Evolutionary conservation across 2,888 invertebrate species (phyloP).

Genomic region (Andrena marginata): DNA sequence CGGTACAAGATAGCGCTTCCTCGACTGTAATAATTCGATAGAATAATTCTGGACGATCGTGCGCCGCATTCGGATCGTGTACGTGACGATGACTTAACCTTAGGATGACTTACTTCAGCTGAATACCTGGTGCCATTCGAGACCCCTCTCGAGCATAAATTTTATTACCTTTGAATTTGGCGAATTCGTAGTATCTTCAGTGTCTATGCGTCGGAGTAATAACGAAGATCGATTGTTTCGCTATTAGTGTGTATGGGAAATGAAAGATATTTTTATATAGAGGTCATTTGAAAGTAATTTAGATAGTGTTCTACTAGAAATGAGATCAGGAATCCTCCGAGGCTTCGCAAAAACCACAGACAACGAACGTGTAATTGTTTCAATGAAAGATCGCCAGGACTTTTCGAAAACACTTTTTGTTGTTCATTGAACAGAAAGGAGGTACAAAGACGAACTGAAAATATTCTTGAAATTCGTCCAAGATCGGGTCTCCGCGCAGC

Average conservation of each 20-base stretch:
- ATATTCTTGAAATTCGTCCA: neutral
- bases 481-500: neutral
- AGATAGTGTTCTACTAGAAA: neutral
- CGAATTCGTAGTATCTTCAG: neutral
- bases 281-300: too few species aligned
- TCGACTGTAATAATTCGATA: slow-evolving; percentile 59
- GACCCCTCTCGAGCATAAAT: neutral
- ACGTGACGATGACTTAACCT: slow-evolving; percentile 19
- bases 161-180: neutral
- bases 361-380: too few species aligned
- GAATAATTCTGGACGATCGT: slow-evolving; percentile 39
- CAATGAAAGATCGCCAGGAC: too few species aligned
- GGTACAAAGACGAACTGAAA: neutral
- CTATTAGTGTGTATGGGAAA: too few species aligned
- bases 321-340: neutral
- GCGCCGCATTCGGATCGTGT: slow-evolving; percentile 37
- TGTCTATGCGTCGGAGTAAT: too few species aligned
- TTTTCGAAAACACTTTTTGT: neutral
- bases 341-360: too few species aligned
- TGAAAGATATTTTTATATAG: too few species aligned
- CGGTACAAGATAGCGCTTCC: slow-evolving; percentile 48
- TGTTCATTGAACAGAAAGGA: neutral
- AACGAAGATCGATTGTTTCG: too few species aligned
- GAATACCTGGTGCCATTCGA: neutral
- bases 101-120: neutral